Evolutionary conservation across 2,797 vertebrate genomes (phyloP).

Genomic region (Avahi laniger): DNA sequence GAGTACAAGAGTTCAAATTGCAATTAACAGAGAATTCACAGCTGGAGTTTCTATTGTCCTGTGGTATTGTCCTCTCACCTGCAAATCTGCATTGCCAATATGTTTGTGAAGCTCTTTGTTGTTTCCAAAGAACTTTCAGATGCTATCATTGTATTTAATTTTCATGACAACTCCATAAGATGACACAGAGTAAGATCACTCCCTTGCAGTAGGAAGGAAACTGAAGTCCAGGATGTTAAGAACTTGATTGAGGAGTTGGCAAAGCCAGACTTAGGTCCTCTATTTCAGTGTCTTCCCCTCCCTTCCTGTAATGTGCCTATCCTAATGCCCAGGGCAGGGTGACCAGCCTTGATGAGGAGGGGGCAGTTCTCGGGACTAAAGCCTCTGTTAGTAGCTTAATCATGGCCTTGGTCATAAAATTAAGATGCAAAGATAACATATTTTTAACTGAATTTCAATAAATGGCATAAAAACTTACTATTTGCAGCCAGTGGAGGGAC

Average conservation of each 20-base stretch:
- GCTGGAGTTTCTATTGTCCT: conserved; percentile 12
- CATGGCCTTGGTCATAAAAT: not conserved
- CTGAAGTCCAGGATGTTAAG: not conserved
- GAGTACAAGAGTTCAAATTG: conserved; percentile 31
- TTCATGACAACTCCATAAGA: not conserved
- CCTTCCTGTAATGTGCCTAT: not conserved
- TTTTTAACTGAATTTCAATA: conserved; percentile 44
- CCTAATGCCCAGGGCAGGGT: not conserved
- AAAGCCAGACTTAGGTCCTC: not conserved
- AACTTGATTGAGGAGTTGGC: not conserved
- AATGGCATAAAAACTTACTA: not conserved
- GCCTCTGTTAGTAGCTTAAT: not conserved
- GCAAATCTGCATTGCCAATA: not conserved
- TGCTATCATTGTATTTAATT: not conserved
- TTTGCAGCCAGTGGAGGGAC: not conserved
- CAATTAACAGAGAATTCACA: conserved; percentile 43
- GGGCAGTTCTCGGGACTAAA: not conserved
- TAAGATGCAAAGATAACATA: not conserved
- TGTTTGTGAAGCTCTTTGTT: conserved; percentile 8
- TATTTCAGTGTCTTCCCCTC: not conserved
- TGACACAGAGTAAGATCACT: not conserved
- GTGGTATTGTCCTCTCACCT: conserved; percentile 6
- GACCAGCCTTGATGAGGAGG: not conserved
- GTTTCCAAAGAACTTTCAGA: not conserved
- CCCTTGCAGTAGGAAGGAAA: not conserved